These are phyloP conservation scores for Sebastes oblongus DNA, from an alignment of 2,797 vertebrate species.

Conservation along the genomic window DNA sequence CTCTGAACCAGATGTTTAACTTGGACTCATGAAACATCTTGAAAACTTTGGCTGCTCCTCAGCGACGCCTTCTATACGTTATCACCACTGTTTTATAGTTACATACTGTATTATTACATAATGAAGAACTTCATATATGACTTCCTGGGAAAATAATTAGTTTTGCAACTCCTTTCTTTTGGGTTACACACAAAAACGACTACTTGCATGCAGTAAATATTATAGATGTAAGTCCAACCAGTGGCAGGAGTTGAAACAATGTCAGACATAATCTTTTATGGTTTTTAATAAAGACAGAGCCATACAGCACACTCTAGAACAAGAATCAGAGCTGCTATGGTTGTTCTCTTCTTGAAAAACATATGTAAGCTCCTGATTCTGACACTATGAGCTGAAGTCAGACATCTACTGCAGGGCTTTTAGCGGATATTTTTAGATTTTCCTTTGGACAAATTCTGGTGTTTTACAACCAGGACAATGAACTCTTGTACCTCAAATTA, in stretches of 20 bases:
- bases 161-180: neutral
- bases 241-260: neutral
- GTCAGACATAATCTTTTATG: conserved; percentile 2
- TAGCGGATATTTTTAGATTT: neutral
- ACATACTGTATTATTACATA: neutral
- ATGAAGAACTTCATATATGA: neutral
- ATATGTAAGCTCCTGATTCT: neutral
- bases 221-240: neutral
- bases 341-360: neutral
- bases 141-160: neutral
- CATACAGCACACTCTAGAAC: neutral
- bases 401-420: neutral
- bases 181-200: neutral
- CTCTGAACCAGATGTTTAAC: conserved; percentile 46
- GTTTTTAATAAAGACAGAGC: conserved; percentile 21
- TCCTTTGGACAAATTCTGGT: neutral
- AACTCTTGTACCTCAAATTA: neutral
- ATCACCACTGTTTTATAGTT: neutral
- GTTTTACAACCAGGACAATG: neutral
- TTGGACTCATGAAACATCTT: neutral
- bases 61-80: neutral
- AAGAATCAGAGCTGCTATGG: neutral
- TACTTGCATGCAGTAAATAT: neutral
- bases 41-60: neutral
- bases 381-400: neutral